Evolutionary conservation across 1,140 invertebrate species (phyloP).

Genomic region (Drosophila sucinea): DNA sequence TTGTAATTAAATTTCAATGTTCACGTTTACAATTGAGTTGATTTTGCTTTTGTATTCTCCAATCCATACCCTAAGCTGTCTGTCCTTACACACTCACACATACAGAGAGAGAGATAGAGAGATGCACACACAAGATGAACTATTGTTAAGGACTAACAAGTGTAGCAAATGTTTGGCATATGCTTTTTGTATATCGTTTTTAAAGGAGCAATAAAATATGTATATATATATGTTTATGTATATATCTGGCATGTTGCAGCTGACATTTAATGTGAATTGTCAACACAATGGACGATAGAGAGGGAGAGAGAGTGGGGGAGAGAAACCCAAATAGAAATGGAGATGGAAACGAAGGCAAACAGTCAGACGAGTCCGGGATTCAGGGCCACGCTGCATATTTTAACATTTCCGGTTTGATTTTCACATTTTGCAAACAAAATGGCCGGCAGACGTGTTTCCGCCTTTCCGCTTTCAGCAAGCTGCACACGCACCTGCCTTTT

Average conservation of each 20-base stretch:
- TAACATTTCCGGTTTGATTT: slow-evolving; percentile 76
- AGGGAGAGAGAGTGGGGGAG: background rate
- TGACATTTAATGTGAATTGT: slow-evolving; percentile 41
- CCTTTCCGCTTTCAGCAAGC: slow-evolving; percentile 24
- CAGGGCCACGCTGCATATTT: slow-evolving; percentile 68
- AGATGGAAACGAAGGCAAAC: slow-evolving; percentile 21
- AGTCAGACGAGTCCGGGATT: slow-evolving; percentile 24
- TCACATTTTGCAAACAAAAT: slow-evolving; percentile 75
- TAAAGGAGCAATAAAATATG: slow-evolving; percentile 6
- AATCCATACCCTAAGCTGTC: slow-evolving; percentile 2
- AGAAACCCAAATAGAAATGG: slow-evolving; percentile 13
- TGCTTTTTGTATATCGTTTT: slow-evolving; percentile 14
- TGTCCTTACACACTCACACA: slow-evolving; percentile 8
- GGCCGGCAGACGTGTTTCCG: slow-evolving; percentile 76
- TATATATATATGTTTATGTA: slow-evolving; percentile 25
- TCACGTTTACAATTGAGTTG: slow-evolving; percentile 37
- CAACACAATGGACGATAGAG: slow-evolving; percentile 45
- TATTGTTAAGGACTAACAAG: slow-evolving; percentile 24
- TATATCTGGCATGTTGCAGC: slow-evolving; percentile 26
- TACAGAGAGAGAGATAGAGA: slow-evolving; percentile 1
- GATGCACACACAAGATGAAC: slow-evolving; percentile 24
- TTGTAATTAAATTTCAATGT: slow-evolving; percentile 38
- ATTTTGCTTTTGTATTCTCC: slow-evolving; percentile 25
- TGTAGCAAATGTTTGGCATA: slow-evolving; percentile 41
- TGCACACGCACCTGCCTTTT: slow-evolving; percentile 47